Percentiles rank a stretch among this genome's conserved stretches.
Conservation (phyloP, 2,888 invertebrate genomes). For the Chironomus riparius region DNA sequence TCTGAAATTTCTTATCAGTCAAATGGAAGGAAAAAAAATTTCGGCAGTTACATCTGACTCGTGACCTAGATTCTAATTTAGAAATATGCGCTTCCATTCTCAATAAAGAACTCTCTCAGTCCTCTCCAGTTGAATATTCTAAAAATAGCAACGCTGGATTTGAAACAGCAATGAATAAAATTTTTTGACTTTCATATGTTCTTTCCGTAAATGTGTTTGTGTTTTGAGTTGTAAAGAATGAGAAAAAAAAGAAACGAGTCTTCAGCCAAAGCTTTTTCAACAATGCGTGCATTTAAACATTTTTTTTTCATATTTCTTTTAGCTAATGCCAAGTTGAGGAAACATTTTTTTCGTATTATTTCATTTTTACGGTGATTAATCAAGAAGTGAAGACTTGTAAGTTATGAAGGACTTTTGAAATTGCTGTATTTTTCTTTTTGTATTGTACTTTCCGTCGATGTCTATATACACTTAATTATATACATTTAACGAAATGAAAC, state of each 20-base stretch:
- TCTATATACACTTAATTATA: background rate
- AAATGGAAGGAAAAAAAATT: background rate
- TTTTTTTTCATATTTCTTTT: background rate
- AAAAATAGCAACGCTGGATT: background rate
- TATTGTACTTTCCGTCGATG: background rate
- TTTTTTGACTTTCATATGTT: slow-evolving; percentile 1
- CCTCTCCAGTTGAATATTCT: background rate
- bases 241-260: background rate
- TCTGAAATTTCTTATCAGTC: background rate
- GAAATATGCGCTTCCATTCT: background rate
- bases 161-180: background rate
- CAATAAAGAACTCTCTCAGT: background rate
- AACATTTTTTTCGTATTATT: background rate
- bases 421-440: background rate
- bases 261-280: background rate
- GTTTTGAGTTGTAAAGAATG: background rate
- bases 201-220: background rate
- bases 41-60: slow-evolving; percentile 10
- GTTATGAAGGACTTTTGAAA: slow-evolving; percentile 23
- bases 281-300: background rate
- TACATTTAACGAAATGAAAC: background rate
- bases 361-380: slow-evolving; percentile 9
- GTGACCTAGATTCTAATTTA: background rate
- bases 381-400: slow-evolving; percentile 20
- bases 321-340: background rate